Evolutionary conservation across 2,888 invertebrate genomes (phyloP), one percentile per base, ranked within the genome.

Genomic region (Cerceris ruficornis): DNA sequence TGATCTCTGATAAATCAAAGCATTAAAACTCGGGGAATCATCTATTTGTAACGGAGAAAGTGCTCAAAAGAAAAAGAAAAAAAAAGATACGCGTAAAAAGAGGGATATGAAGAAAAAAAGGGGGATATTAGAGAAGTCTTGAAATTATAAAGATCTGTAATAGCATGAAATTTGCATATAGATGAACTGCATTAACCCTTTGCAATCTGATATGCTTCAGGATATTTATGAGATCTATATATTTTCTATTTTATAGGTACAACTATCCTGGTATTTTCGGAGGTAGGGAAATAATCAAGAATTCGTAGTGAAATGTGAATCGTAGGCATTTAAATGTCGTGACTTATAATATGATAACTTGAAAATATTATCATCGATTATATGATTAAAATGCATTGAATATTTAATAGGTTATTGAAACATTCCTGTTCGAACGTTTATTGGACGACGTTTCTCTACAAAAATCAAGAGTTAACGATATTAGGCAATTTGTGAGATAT

Each of bases 1-100:
- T 62, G 75, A 77, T 74, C 69, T 69, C 70, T 62, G 62, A 58
- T 65, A 52, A 69, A 79, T 69, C 55, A 49, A 76, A 58, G 55
- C 46, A 80, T 57, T 68, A 64, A 61, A 79, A 69, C 72, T 73
- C 65, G 65, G 65, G 70, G 70, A 68, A 62, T 74, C 67, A 50
- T 71, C 59, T 39, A 55, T 60, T 72, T 69, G 65, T 79, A 62
- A 75, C 69, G 28, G 62, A 72, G 69, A 71, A 54, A 52, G 69
- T 75, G 77, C 70, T 80, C 64, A 79, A 75, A 72, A 11, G n/a
- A 39, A 28, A 7, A 14, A 58, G 13, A 41, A 43, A 61, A 42
- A 46, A n/a, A 46, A 57, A 57, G 9, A 14, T 46, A 46, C 11
- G 5, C 46, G 11, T 46, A 46, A 11, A 46, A 8, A 46, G 8